Conservation (phyloP, 2,888 invertebrate species). For the Pteria penguin region DNA sequence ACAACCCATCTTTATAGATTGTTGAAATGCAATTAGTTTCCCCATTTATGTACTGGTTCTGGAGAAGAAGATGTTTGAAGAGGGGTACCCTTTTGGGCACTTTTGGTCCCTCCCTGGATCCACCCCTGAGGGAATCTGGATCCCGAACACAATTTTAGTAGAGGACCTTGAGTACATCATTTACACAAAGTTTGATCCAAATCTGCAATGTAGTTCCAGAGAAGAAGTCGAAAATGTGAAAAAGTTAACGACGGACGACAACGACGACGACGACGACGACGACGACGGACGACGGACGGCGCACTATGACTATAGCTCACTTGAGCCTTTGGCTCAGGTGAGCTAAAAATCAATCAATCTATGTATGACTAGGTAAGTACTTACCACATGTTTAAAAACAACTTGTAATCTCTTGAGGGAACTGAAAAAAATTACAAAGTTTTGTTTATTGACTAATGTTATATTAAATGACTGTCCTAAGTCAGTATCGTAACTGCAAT, state of each 20-base stretch:
- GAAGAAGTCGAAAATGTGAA: not conserved
- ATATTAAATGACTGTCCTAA: too few relatives aligned
- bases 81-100: not conserved
- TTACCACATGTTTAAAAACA: slow-evolving; percentile 55
- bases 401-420: slow-evolving; percentile 52
- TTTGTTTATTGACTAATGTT: too few relatives aligned
- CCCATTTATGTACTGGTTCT: too few relatives aligned
- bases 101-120: not conserved
- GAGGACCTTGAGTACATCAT: not conserved
- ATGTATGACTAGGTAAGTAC: slow-evolving; percentile 2
- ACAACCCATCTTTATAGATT: too few relatives aligned
- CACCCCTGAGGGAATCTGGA: not conserved
- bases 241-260: not conserved
- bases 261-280: not conserved
- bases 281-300: not conserved
- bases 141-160: not conserved
- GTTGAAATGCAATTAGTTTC: too few relatives aligned
- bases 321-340: not conserved
- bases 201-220: not conserved
- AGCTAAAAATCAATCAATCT: not conserved
- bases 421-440: slow-evolving; percentile 38
- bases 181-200: not conserved
- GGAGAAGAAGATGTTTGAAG: not conserved
- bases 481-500: too few relatives aligned
- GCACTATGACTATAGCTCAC: not conserved